These are phyloP conservation scores for Coturnix japonica DNA, from an alignment of 2,113 vertebrate genomes.

Conservation along the genomic window DNA sequence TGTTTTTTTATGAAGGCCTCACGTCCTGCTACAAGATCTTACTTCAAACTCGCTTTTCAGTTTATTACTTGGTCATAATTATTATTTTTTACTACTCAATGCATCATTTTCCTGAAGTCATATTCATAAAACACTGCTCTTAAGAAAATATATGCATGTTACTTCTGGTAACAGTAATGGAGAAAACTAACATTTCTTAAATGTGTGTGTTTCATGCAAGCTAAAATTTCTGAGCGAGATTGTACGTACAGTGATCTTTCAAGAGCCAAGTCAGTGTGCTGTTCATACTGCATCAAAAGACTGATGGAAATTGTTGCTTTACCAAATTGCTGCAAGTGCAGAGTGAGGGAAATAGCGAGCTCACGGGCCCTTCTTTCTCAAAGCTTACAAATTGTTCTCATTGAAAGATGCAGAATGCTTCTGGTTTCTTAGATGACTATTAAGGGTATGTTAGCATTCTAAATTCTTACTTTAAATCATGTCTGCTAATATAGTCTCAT, in stretches of 20 bases:
- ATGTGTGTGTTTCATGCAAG: neutral
- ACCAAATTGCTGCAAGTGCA: neutral
- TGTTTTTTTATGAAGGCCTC: neutral
- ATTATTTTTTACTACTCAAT: neutral
- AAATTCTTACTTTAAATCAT: neutral
- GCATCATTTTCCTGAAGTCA: neutral
- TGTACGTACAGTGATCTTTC: neutral
- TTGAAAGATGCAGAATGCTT: neutral
- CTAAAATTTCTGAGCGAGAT: neutral
- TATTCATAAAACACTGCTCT: neutral
- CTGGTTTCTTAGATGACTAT: neutral
- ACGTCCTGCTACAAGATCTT: neutral
- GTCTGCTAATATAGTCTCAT: neutral
- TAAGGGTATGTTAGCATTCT: neutral
- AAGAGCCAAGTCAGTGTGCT: neutral
- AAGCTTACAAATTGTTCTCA: neutral
- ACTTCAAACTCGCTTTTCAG: neutral
- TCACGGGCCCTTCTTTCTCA: neutral
- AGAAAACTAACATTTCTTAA: neutral
- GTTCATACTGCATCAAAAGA: neutral
- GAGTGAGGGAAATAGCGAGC: neutral
- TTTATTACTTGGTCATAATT: neutral
- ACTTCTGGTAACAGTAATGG: conserved; percentile 22
- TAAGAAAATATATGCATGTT: neutral
- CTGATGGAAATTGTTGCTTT: neutral